Evolutionary conservation across 2,797 vertebrate species (phyloP).

Genomic region (Phyllotis vaccarum): DNA sequence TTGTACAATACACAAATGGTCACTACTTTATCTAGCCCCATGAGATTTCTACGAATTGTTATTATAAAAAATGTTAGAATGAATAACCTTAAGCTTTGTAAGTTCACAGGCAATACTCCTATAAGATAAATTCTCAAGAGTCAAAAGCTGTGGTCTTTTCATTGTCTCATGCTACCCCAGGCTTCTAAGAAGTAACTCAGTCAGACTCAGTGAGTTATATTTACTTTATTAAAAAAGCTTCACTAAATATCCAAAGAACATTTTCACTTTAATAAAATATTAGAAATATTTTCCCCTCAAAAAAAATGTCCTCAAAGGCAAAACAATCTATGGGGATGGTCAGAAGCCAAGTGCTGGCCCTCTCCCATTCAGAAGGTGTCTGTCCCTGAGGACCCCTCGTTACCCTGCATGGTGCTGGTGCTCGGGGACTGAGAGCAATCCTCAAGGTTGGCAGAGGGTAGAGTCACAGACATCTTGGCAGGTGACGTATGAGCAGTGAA

Average conservation of each 20-base stretch:
- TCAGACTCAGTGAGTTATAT: slow-evolving; percentile 12
- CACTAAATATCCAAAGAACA: slow-evolving; percentile 49
- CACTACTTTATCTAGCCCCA: slow-evolving; percentile 2
- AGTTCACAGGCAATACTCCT: background rate
- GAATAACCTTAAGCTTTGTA: slow-evolving; percentile 26
- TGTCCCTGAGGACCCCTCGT: slow-evolving; percentile 87
- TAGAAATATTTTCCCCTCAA: background rate
- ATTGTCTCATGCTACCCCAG: background rate
- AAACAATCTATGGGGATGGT: background rate
- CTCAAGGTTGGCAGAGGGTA: slow-evolving; percentile 82
- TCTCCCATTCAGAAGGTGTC: slow-evolving; percentile 87
- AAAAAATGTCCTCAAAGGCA: slow-evolving; percentile 59
- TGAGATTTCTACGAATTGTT: slow-evolving; percentile 37
- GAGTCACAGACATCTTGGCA: slow-evolving; percentile 83
- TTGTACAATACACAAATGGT: background rate
- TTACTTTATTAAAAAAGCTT: slow-evolving; percentile 78
- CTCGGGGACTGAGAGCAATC: slow-evolving; percentile 78
- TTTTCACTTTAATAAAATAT: slow-evolving; percentile 61
- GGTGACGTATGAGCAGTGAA: slow-evolving; percentile 59
- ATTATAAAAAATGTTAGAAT: background rate
- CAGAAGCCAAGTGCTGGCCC: slow-evolving; percentile 44
- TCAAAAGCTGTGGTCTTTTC: background rate
- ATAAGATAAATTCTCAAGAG: background rate
- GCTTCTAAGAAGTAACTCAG: slow-evolving; percentile 61
- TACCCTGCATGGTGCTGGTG: slow-evolving; percentile 78